A percentile compares a stretch with the other conserved stretches of the same genome.
Evolutionary conservation across 1,140 invertebrate genomes (phyloP).

Genomic region (Calliphora vicina): DNA sequence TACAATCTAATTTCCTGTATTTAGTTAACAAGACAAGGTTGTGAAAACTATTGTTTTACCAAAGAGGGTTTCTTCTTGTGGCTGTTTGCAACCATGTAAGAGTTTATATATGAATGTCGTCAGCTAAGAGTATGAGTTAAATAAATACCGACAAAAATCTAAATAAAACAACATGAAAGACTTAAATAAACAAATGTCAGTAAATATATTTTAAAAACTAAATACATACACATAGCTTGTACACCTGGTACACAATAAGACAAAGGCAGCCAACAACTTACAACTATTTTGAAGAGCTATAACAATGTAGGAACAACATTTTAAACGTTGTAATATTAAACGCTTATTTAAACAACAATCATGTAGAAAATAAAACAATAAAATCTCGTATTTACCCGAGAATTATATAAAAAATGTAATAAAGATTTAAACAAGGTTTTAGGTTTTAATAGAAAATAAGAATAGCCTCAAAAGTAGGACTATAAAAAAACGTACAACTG

Average conservation of each 20-base stretch:
- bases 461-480: background rate
- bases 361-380: background rate
- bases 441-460: background rate
- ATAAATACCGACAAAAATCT: no score
- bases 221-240: no score
- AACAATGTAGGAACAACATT: no score
- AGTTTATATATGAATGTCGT: no score
- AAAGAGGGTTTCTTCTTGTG: background rate
- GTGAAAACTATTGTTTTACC: background rate
- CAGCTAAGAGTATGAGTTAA: no score
- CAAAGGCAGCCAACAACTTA: no score
- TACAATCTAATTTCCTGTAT: background rate
- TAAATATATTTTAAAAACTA: background rate
- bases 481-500: no score
- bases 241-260: no score
- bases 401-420: background rate
- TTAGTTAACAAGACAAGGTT: background rate
- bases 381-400: background rate
- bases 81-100: no score
- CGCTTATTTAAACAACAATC: background rate
- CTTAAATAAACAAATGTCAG: slow-evolving; percentile 9
- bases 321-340: background rate
- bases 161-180: background rate
- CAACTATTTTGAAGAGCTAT: no score
- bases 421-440: background rate